These are phyloP conservation scores for Gymnobelideus leadbeateri DNA, from an alignment of 2,113 vertebrate genomes.

Conservation along the genomic window DNA sequence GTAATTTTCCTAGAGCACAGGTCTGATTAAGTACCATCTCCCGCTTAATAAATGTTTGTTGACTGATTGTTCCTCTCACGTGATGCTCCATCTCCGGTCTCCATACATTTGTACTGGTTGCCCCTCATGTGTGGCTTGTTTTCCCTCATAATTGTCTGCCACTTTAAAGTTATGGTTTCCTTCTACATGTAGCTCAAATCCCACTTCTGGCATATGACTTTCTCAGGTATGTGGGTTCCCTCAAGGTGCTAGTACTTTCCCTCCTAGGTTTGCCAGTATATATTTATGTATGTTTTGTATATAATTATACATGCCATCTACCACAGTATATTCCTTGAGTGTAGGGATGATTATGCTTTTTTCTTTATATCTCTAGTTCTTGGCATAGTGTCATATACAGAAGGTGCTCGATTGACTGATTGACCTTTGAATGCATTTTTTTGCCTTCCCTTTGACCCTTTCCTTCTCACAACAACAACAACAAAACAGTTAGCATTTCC, in stretches of 20 bases:
- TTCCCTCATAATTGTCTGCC: background rate
- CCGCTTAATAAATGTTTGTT: background rate
- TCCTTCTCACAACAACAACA: background rate
- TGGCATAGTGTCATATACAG: background rate
- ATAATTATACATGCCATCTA: background rate
- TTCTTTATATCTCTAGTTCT: background rate
- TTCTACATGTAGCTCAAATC: background rate
- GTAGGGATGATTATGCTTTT: background rate
- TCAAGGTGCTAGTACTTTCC: background rate
- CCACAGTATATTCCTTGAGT: background rate
- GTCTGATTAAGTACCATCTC: background rate
- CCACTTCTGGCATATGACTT: background rate
- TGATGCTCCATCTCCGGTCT: background rate
- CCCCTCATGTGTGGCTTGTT: background rate
- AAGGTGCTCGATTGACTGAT: background rate
- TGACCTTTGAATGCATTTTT: background rate
- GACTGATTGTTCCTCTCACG: background rate
- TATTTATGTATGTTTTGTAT: background rate
- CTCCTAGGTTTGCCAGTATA: background rate
- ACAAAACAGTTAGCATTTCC: background rate
- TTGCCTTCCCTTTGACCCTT: background rate
- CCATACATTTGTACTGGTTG: background rate
- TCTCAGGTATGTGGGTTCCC: no score
- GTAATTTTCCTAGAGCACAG: background rate
- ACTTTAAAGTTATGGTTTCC: background rate